Base-by-base conservation (phyloP, 2,113 vertebrate species). In the Bubo bubo region DNA sequence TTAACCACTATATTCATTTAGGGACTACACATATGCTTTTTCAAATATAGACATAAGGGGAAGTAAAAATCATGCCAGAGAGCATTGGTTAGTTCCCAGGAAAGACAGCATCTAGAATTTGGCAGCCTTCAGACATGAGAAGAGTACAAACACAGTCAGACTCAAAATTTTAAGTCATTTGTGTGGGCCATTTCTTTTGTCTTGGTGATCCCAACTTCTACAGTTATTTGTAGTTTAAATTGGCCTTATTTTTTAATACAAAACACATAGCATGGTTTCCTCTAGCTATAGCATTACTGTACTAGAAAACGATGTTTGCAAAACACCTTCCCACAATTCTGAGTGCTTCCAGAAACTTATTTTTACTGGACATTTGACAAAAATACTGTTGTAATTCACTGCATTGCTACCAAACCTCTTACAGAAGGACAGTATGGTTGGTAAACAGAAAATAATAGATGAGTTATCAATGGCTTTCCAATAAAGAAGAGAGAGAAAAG, bases 1-100 rank as follows among this genome's bases (percentile, higher is more conserved):
- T 94, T 97, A 96, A 97, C 93, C 91, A 58, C 81, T 95, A 93
- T 83, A 96, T 94, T 95, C 91, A 94, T 95, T 96, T 92, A 94
- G 67, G 82, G 81, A 80, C 91, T 90, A 94, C 77, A 88, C 84
- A 90, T 95, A 95, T 91, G 93, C 34, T 96, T 97, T 95, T 87
- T 94, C 91, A 91, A 95, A 95, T 85, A 76, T 16, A 96, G 91
- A 90, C 93, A 97, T 93, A 96, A 96, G 87, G 93, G 95, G 93
- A 97, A 96, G 81, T 71, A 77, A 96, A 96, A 97, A 91, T 88
- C 91, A 91, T 93, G 93, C 93, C 96, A 96, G 71, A 90, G 89
- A 94, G 94, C 91, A 95, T 73, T 88, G 95, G 84, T 96, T 94
- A 94, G 77, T 90, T 97, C 91, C 93, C 94, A 97, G 97, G 77